A percentile compares a stretch with the other conserved stretches of the same genome.
Evolutionary conservation across 2,797 vertebrate genomes (phyloP).

Genomic region (Neomorphus geoffroyi): DNA sequence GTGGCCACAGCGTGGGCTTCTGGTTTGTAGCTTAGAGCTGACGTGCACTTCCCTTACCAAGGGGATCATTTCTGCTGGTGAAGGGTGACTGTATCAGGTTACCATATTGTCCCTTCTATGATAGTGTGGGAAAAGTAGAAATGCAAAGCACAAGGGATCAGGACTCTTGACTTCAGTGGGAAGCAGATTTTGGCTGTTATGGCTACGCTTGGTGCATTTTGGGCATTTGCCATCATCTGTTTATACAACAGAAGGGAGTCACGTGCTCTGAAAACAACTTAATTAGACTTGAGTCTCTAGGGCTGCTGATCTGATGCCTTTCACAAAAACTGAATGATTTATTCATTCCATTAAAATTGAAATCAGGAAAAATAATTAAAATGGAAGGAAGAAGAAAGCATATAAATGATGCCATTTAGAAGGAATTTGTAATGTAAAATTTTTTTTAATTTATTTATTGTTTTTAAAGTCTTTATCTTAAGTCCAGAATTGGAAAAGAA

Average conservation of each 20-base stretch:
- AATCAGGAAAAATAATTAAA: not conserved
- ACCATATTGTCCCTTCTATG: not conserved
- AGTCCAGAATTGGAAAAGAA: not conserved
- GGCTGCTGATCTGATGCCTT: not conserved
- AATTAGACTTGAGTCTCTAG: not conserved
- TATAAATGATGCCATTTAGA: not conserved
- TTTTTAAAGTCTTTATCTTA: not conserved
- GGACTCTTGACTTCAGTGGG: not conserved
- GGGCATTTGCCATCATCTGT: not conserved
- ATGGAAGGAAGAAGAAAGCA: not conserved
- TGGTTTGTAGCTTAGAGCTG: not conserved
- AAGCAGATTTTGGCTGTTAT: not conserved
- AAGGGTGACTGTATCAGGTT: not conserved
- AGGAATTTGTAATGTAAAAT: not conserved
- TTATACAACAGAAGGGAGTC: not conserved
- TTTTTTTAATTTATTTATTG: not conserved
- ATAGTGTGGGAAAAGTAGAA: not conserved
- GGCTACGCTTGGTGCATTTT: not conserved
- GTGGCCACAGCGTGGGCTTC: not conserved
- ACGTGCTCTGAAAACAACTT: not conserved
- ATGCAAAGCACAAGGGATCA: not conserved
- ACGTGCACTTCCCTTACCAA: not conserved
- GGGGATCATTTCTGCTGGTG: not conserved
- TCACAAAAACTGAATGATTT: not conserved
- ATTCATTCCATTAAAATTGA: not conserved